phyloP scores from a whole-genome alignment of 2,797 vertebrate species.

The Hyperoplus immaculatus region DNA sequence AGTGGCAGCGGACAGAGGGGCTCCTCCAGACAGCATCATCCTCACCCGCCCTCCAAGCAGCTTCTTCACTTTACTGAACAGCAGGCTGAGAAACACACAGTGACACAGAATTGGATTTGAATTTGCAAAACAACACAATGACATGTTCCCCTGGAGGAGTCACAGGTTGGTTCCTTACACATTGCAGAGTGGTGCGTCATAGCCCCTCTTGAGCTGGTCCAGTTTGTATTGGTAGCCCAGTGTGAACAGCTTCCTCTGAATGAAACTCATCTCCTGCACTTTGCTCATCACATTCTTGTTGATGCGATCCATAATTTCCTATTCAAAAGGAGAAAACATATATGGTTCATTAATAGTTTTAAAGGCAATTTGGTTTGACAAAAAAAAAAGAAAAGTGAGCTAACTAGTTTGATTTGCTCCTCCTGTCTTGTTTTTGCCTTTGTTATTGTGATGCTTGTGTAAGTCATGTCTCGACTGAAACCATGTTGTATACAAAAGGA shows the following conservation, averaged over 20 bases:
- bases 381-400: not conserved
- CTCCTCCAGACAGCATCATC: constrained; percentile 98
- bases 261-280: constrained; percentile 96
- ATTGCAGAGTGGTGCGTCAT: constrained; percentile 97
- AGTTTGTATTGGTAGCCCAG: constrained; percentile 97
- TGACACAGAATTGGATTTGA: not conserved
- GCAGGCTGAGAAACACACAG: constrained; percentile 80
- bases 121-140: not conserved
- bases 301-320: constrained; percentile 99
- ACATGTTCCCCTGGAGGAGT: not conserved
- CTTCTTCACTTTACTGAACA: constrained; percentile 94
- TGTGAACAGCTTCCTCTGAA: constrained; percentile 96
- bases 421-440: too few relatives aligned
- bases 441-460: too few relatives aligned
- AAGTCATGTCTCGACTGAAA: too few relatives aligned
- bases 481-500: too few relatives aligned
- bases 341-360: not conserved
- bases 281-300: constrained; percentile 99
- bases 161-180: constrained; percentile 85
- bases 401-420: not conserved
- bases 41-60: constrained; percentile 94
- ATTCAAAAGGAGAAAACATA: constrained; percentile 38
- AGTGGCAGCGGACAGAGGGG: constrained; percentile 92
- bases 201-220: constrained; percentile 95
- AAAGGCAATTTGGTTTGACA: not conserved